phyloP scores from a whole-genome alignment of 53 echinoderm and acorn worm species.

The Arbacia lixula region DNA sequence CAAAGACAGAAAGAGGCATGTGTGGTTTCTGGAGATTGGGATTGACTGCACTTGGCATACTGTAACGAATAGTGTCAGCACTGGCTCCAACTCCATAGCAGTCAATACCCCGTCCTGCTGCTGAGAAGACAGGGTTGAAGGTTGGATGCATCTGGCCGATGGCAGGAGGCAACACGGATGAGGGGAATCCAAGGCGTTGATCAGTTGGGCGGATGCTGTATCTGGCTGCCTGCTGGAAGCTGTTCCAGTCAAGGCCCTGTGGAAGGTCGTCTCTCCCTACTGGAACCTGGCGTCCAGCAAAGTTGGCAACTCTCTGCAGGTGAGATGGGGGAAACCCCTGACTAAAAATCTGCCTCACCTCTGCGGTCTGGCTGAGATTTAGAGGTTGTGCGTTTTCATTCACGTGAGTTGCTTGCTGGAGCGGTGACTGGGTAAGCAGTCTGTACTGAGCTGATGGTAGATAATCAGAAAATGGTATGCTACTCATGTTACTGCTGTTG shows the following conservation, averaged over 20 bases:
- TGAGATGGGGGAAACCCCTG: conserved; percentile 50
- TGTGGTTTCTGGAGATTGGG: conserved; percentile 46
- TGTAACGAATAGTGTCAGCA: conserved; percentile 39
- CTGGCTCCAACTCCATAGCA: conserved; percentile 40
- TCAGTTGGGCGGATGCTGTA: conserved; percentile 41
- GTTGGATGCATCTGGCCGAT: conserved; percentile 43
- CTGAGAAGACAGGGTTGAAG: conserved; percentile 31
- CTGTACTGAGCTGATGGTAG: conserved; percentile 33
- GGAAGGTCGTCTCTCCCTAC: conserved; percentile 43
- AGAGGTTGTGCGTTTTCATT: conserved; percentile 68
- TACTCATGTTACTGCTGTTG: conserved; percentile 44
- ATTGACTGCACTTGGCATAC: conserved; percentile 40
- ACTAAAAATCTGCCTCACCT: conserved; percentile 73
- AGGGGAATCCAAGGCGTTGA: conserved; percentile 46
- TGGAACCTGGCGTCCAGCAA: conserved; percentile 44
- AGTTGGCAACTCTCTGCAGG: conserved; percentile 37
- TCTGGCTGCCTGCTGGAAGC: conserved; percentile 48
- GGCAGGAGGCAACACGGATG: conserved; percentile 46
- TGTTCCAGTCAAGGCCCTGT: conserved; percentile 40
- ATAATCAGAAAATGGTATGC: conserved; percentile 42
- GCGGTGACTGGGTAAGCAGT: conserved; percentile 38
- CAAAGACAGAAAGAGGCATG: conserved; percentile 40
- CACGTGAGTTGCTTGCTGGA: conserved; percentile 55
- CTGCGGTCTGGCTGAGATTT: conserved; percentile 86
- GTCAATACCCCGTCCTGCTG: conserved; percentile 25